Base-by-base conservation (phyloP, 2,113 vertebrate genomes). In the Archocentrus centrarchus region DNA sequence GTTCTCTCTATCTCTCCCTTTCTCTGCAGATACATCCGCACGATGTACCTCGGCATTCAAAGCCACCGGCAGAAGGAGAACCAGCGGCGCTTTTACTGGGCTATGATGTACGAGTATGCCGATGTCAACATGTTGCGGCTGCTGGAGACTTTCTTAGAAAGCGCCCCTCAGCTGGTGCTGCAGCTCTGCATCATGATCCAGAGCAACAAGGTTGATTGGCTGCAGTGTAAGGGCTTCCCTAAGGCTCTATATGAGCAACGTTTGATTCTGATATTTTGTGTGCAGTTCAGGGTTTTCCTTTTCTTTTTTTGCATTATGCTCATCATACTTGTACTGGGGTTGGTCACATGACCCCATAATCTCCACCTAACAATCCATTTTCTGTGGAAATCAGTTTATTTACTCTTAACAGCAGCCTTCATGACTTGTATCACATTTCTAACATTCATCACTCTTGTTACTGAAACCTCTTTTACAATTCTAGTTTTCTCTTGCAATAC, bases 171-270 rank as follows among this genome's bases (percentile, higher is more conserved):
- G 97, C 97, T 99, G 97, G 98, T 99, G 96, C 98, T 99, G 96
- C 98, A 99, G 97, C 97, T 99, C 96, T 99, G 97, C 98, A 99
- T 99, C 96, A 99, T 99, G 98, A 97, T 99, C 96, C 98, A 99
- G 97, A 98, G 97, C 97, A 99, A 98, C 97, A 96, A 97, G 84
- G 98, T 97, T 77, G 98, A 99, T 96, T 95, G 97, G 88, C 97
- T 99, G 96, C 98, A 98, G 96, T 99, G 98, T 99, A 97, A 99
- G 98, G 94, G 50, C 60, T 87, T 88, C 79, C 79, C 47, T 76
- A 82, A 13, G 83, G 79, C 81, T 86, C 80, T 63, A 44, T 80
- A 81, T 32, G 75, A 70, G 60, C 68, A 89, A 88, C 81, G 11
- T 59, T 80, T 55, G 59, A 50, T 66, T 80, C 81, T 63, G 27